phyloP scores from a whole-genome alignment of 1,140 invertebrate species.

The Zaprionus gabonicus region DNA sequence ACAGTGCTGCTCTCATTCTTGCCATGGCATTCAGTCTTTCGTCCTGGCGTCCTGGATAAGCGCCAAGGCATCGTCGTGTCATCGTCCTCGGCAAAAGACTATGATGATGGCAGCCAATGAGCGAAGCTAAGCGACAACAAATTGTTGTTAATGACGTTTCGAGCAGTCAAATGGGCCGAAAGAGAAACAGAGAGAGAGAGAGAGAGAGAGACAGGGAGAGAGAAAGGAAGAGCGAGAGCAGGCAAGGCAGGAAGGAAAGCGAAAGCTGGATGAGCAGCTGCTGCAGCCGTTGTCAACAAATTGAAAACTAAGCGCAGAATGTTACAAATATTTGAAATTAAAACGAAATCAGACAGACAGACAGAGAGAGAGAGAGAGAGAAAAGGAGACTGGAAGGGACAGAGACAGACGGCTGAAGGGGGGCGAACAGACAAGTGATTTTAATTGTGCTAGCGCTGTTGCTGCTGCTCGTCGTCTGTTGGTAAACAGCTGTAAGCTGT shows the following conservation, averaged over 20 bases:
- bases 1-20: background rate
- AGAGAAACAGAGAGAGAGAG: background rate
- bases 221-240: background rate
- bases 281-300: conserved; percentile 11
- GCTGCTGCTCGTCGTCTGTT: conserved; percentile 5
- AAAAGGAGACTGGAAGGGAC: background rate
- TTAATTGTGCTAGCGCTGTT: conserved; percentile 32
- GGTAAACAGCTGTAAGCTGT: conserved; percentile 36
- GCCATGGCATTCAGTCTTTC: background rate
- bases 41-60: conserved; percentile 1
- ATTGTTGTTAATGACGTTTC: conserved; percentile 40
- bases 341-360: conserved; percentile 8
- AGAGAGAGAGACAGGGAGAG: background rate
- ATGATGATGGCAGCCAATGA: conserved; percentile 39
- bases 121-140: conserved; percentile 37
- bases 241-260: background rate
- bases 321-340: conserved; percentile 25
- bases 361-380: background rate
- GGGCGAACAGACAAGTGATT: conserved; percentile 34
- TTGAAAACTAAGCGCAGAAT: conserved; percentile 36
- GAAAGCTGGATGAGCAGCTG: conserved; percentile 5
- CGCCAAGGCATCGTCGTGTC: conserved; percentile 24
- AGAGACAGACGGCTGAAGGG: background rate
- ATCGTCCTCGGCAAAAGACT: conserved; percentile 2
- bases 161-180: conserved; percentile 31